Evolutionary conservation across 2,113 vertebrate species (phyloP).

Genomic region (Neogale vison): DNA sequence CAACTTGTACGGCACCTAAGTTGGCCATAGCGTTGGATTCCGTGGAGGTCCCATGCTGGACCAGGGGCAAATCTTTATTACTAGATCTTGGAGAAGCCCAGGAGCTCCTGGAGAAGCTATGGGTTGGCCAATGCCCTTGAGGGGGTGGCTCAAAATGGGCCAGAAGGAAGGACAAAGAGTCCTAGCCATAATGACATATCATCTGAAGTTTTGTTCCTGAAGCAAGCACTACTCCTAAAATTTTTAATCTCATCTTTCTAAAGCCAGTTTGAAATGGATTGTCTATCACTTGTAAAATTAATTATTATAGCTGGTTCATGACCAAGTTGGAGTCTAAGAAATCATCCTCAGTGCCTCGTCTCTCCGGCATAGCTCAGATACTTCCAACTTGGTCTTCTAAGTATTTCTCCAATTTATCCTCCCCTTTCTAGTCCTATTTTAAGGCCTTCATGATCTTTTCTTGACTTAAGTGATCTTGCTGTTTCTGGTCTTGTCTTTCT

Average conservation of each 20-base stretch:
- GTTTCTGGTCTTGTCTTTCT: neutral
- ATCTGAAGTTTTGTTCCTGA: neutral
- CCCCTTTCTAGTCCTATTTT: neutral
- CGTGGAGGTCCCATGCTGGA: neutral
- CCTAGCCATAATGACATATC: too few relatives aligned
- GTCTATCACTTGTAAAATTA: neutral
- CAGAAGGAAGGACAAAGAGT: neutral
- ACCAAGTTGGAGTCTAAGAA: neutral
- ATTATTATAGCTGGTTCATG: neutral
- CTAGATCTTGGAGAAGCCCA: neutral
- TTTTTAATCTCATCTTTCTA: neutral
- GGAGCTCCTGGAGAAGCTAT: neutral
- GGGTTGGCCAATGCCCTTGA: rapidly evolving
- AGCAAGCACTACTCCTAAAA: neutral
- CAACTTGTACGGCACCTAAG: neutral
- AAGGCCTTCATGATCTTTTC: neutral
- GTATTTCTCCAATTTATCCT: neutral
- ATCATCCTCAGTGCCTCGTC: neutral
- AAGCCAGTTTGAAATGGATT: neutral
- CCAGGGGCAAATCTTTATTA: neutral
- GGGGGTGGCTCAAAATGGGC: neutral
- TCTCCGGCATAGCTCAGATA: neutral
- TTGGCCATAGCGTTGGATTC: neutral
- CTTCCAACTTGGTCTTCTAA: neutral
- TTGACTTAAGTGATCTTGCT: neutral